A percentile compares a stretch with the other conserved stretches of the same genome.
Evolutionary conservation across 2,888 invertebrate species (phyloP).

Genomic region (Papilio elwesi): DNA sequence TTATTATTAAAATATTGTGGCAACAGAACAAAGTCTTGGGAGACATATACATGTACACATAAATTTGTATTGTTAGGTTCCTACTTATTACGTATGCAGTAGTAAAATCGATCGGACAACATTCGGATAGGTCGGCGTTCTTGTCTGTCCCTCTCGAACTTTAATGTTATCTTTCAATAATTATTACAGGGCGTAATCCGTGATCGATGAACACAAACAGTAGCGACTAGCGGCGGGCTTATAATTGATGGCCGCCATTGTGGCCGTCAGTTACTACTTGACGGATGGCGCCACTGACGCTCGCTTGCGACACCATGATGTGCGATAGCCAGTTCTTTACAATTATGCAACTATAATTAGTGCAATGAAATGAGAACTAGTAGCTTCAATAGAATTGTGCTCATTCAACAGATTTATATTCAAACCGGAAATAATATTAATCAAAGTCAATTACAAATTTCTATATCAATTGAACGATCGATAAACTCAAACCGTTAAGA

Average conservation of each 20-base stretch:
- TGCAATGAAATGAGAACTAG: slow-evolving; percentile 58
- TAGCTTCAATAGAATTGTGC: slow-evolving; percentile 45
- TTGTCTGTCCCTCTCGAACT: neutral
- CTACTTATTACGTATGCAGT: too few species aligned
- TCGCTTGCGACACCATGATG: slow-evolving; percentile 45
- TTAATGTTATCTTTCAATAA: slow-evolving; percentile 74
- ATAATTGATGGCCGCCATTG: slow-evolving; percentile 74
- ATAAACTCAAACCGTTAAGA: neutral
- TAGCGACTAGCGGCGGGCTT: slow-evolving; percentile 67
- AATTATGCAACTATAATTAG: slow-evolving; percentile 69
- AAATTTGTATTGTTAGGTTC: too few species aligned
- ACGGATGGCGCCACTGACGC: slow-evolving; percentile 57
- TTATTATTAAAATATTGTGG: too few species aligned
- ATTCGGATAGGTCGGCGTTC: neutral
- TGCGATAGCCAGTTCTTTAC: slow-evolving; percentile 60
- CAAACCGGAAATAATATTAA: slow-evolving; percentile 19
- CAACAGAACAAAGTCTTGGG: too few species aligned
- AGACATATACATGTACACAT: too few species aligned
- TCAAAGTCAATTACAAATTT: neutral
- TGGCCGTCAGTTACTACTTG: slow-evolving; percentile 56
- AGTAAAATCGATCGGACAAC: neutral
- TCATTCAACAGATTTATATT: slow-evolving; percentile 6
- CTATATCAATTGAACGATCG: neutral
- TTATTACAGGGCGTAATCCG: slow-evolving; percentile 72
- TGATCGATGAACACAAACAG: slow-evolving; percentile 78